phyloP scores from a whole-genome alignment of 2,113 vertebrate genomes.

The Anas platyrhynchos region DNA sequence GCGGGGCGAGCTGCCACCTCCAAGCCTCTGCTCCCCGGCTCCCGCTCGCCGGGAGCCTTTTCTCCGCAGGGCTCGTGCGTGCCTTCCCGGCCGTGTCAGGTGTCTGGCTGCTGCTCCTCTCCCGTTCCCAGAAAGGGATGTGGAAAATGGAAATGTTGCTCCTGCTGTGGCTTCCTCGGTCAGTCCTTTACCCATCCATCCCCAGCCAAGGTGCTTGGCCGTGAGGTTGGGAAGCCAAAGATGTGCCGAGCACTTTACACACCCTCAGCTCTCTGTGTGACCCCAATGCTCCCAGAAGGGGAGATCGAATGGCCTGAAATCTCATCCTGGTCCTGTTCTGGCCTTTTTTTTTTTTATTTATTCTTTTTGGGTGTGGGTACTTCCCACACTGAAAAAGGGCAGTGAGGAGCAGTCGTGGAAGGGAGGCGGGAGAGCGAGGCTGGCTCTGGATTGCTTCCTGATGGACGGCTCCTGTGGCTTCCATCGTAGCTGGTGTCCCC shows the following conservation, averaged over 20 bases:
- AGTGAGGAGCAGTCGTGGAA: background rate
- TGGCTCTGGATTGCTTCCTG: background rate
- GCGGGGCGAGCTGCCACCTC: background rate
- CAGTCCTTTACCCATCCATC: background rate
- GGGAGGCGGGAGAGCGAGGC: background rate
- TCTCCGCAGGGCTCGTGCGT: background rate
- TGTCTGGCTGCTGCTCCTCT: background rate
- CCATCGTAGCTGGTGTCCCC: background rate
- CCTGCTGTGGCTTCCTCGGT: background rate
- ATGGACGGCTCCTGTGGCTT: background rate
- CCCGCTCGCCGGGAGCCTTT: background rate
- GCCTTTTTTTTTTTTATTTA: background rate
- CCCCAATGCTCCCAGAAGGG: background rate
- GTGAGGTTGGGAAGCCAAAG: background rate
- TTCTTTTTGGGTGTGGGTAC: background rate
- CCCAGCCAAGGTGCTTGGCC: too few species aligned
- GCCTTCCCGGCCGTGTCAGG: background rate
- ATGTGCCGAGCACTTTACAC: background rate
- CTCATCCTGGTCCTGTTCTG: background rate
- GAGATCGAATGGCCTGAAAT: background rate
- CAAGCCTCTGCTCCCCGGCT: accelerated
- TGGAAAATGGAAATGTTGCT: background rate
- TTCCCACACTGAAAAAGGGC: accelerated
- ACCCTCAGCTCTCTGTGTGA: background rate
- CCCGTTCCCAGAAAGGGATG: background rate